Evolutionary conservation across 2,888 invertebrate species (phyloP), one percentile per base, ranked within the genome.

Genomic region (Dynastes grantii): DNA sequence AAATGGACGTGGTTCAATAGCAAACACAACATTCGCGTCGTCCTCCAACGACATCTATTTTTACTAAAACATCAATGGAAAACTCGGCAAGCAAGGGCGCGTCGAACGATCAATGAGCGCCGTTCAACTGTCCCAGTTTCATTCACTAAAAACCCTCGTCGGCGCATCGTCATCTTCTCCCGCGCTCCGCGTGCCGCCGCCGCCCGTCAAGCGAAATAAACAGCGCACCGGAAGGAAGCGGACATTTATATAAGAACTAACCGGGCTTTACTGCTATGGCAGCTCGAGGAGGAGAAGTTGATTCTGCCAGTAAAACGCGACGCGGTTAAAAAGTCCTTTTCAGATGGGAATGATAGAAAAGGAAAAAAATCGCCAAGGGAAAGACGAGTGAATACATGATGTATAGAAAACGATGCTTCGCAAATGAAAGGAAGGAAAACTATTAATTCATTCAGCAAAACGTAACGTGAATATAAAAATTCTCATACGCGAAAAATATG

Each of bases 61-160:
- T 76, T 76, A 76, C 76, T 61, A 22, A 11, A 51, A 76, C 64
- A n/a, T 76, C 76, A 65, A 64, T 76, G 64, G 65, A 64, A 76
- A 76, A 76, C 75, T 58, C 32, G 22, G 58, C 53, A 70, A 45
- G 40, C 55, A 75, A 61, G 77, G 68, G 70, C 70, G 70, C 16
- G 61, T 29, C 37, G 40, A 16, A 11, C 67, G 68, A 77, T 77
- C 77, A 77, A 77, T 77, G 68, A 55, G 58, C 55, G 77, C 58
- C 58, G 76, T 40, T 70, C 27, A 53, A 55, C 61, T 68, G 70
- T 61, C 77, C 77, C 45, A 70, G 68, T 77, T 77, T 70, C 77
- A 77, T 77, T 77, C 58, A 77, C 67, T 13, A 70, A 45, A 68
- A 29, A 63, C 13, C 29, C 32, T 32, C 63, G 13, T 3, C 63